These are phyloP conservation scores for Glaucidium brasilianum DNA, from an alignment of 2,113 vertebrate species.

Conservation along the genomic window DNA sequence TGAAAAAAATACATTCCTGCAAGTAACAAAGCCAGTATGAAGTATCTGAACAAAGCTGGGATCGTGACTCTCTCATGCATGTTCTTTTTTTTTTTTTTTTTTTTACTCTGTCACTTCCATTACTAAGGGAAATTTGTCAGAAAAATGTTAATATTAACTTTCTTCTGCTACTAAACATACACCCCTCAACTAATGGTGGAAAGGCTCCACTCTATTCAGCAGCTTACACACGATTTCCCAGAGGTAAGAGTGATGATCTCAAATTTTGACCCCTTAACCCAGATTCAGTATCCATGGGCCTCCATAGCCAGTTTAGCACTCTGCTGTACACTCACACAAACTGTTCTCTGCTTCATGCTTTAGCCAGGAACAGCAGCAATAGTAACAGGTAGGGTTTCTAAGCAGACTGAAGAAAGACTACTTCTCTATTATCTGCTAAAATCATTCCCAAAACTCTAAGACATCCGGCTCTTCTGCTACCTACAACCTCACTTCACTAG, in stretches of 20 bases:
- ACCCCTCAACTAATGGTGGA: not conserved
- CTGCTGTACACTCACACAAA: not conserved
- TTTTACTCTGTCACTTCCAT: not conserved
- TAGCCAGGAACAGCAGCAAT: not conserved
- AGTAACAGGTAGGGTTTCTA: not conserved
- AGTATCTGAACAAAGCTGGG: not conserved
- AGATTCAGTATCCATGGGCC: not conserved
- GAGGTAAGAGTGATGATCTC: not conserved
- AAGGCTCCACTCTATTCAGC: not conserved
- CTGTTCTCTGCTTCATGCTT: not conserved
- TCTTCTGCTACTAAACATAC: not conserved
- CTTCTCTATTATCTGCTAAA: not conserved
- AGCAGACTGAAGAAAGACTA: not conserved
- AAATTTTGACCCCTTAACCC: not conserved
- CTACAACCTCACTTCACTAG: not conserved
- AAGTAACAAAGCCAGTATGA: not conserved
- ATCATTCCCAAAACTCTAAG: not conserved
- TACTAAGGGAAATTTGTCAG: not conserved
- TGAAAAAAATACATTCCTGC: not conserved
- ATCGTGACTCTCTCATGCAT: accelerated
- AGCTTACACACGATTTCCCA: not conserved
- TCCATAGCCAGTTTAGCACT: not conserved
- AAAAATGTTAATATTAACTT: not conserved
- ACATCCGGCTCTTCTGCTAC: not conserved
- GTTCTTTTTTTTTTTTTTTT: not conserved